Conservation (phyloP, 2,888 invertebrate genomes). For the Melitaea athalia region DNA sequence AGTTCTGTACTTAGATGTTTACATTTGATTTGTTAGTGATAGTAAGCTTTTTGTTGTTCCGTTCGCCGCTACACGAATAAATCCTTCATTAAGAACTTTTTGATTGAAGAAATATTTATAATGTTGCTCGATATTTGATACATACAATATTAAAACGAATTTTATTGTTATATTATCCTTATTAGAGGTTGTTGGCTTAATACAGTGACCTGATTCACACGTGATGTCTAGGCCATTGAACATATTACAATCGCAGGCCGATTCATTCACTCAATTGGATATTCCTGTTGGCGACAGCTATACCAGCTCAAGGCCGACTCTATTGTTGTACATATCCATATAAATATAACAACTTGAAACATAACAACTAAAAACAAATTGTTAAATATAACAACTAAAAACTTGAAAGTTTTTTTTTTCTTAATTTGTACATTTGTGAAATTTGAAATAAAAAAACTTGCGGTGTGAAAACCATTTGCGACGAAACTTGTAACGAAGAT, state of each 20-base stretch:
- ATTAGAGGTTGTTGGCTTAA: constrained; percentile 57
- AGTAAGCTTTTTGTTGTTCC: background rate
- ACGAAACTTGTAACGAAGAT: too few species aligned
- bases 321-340: background rate
- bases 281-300: constrained; percentile 68
- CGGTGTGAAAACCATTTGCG: too few species aligned
- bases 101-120: background rate
- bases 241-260: constrained; percentile 60
- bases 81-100: background rate
- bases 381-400: too few species aligned
- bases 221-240: constrained; percentile 63
- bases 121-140: background rate
- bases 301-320: constrained; percentile 60
- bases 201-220: constrained; percentile 74
- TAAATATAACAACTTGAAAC: too few species aligned
- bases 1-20: constrained; percentile 16
- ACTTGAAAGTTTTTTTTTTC: too few species aligned
- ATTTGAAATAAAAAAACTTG: too few species aligned
- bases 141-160: too few species aligned
- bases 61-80: background rate
- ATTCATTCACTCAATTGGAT: constrained; percentile 68
- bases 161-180: background rate
- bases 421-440: too few species aligned
- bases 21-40: constrained; percentile 11
- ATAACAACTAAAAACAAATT: too few species aligned